Base-by-base conservation (phyloP, 1,140 invertebrate species). In the Colletes latitarsis region DNA sequence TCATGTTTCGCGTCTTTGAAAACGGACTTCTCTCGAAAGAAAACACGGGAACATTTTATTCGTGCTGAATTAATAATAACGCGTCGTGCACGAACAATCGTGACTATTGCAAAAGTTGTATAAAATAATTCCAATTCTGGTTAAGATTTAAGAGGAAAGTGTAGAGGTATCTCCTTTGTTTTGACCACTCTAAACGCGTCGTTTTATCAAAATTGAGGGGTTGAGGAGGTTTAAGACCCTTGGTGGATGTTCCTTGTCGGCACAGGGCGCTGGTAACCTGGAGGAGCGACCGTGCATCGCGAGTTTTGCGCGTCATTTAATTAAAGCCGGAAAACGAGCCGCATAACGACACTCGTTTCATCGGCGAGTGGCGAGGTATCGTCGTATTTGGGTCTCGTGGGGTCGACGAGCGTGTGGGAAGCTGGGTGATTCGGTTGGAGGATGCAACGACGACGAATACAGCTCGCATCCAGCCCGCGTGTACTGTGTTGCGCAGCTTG, bases 261-360 rank as follows among this genome's bases (percentile, higher is more conserved):
- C 19, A 43, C 17, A 43, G 39, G 39, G 19, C 49, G 74, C 70
- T 43, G 66, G 60, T 58, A 76, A 76, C 52, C 17, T 15, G 17
- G 82, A 82, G 78, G 78, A 75, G 69, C 68, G 64, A 30, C 58
- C 39, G 53, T 19, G 55, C 63, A 19, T 66, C 55, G 43, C 76
- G 63, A 60, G 62, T 75, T 87, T 84, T 76, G 74, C 75, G 79
- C 82, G 82, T 76, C 67, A 79, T 84, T 84, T 87, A 82, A 87
- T 87, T 87, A 84, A 87, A 87, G 64, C 70, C 71, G 78, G 78
- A 84, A 84, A 87, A 87, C 75, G 86, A 87, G 85, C 78, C 74
- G 63, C 86, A 71, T 84, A 87, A 87, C 78, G 78, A 84, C 82
- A 84, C 77, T 84, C 71, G 70, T 71, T 49, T 69, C 46, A 43